phyloP scores from a whole-genome alignment of 1,140 invertebrate genomes.

The Bombus haemorrhoidalis region DNA sequence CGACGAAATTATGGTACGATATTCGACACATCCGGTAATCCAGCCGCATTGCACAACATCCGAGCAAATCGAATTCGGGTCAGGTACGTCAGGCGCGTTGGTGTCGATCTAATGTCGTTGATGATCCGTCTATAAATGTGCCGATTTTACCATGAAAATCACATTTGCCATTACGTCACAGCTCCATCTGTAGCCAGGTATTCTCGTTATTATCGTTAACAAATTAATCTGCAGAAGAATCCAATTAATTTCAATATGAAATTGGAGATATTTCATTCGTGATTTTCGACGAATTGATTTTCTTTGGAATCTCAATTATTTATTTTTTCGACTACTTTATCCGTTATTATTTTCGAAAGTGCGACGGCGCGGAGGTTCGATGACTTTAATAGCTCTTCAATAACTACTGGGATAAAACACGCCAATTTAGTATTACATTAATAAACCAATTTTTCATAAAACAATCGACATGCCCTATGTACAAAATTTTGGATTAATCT shows the following conservation, averaged over 20 bases:
- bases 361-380: too few relatives aligned
- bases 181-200: not conserved
- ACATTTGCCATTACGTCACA: too few relatives aligned
- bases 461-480: too few relatives aligned
- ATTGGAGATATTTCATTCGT: not conserved
- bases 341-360: too few relatives aligned
- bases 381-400: too few relatives aligned
- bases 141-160: not conserved
- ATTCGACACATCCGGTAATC: conserved; percentile 49
- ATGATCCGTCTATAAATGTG: not conserved
- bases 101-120: conserved; percentile 1
- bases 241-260: conserved; percentile 2
- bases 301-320: not conserved
- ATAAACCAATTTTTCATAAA: too few relatives aligned
- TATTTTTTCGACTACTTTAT: too few relatives aligned
- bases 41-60: conserved; percentile 34
- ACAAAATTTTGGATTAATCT: too few relatives aligned
- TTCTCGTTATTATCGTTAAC: not conserved
- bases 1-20: conserved; percentile 49
- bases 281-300: not conserved
- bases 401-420: too few relatives aligned
- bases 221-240: not conserved
- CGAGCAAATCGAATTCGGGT: conserved; percentile 42
- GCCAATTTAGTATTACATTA: too few relatives aligned
- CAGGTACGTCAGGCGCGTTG: conserved; percentile 2